Conservation (phyloP, 1,140 invertebrate species). For the Hyles euphorbiae region DNA sequence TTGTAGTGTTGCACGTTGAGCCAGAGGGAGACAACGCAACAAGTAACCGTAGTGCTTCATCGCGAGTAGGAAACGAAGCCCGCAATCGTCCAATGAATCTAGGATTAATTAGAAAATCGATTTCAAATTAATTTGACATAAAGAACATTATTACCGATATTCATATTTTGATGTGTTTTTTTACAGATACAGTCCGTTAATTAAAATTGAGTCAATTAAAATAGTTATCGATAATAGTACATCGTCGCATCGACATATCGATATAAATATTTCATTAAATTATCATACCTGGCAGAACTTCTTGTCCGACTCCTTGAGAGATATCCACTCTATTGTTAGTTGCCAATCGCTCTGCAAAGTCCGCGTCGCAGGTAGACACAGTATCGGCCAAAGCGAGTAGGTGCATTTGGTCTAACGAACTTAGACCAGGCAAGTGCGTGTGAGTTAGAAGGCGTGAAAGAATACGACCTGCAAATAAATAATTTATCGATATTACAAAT, state of each 20-base stretch:
- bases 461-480: slow-evolving; percentile 75
- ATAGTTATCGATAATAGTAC: neutral
- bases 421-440: slow-evolving; percentile 96
- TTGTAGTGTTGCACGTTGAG: slow-evolving; percentile 90
- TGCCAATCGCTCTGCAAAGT: slow-evolving; percentile 89
- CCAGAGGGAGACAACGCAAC: slow-evolving; percentile 91
- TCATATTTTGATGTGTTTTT: too few species aligned
- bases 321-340: slow-evolving; percentile 84
- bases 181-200: too few species aligned
- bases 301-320: slow-evolving; percentile 69
- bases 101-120: slow-evolving; percentile 2
- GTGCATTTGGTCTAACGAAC: slow-evolving; percentile 99
- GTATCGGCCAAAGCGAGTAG: slow-evolving; percentile 97
- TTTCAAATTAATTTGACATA: too few species aligned
- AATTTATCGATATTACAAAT: neutral
- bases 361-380: slow-evolving; percentile 93
- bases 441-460: slow-evolving; percentile 94
- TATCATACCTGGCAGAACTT: slow-evolving; percentile 72
- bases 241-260: too few species aligned
- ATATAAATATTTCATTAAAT: neutral
- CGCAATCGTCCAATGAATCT: slow-evolving; percentile 98
- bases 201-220: too few species aligned
- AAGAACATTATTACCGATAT: too few species aligned
- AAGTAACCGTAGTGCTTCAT: slow-evolving; percentile 99
- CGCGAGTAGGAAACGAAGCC: slow-evolving; percentile 94